Evolutionary conservation across 2,797 vertebrate genomes (phyloP), one percentile per base, ranked within the genome.

Genomic region (Paratrypauchen microcephalus): DNA sequence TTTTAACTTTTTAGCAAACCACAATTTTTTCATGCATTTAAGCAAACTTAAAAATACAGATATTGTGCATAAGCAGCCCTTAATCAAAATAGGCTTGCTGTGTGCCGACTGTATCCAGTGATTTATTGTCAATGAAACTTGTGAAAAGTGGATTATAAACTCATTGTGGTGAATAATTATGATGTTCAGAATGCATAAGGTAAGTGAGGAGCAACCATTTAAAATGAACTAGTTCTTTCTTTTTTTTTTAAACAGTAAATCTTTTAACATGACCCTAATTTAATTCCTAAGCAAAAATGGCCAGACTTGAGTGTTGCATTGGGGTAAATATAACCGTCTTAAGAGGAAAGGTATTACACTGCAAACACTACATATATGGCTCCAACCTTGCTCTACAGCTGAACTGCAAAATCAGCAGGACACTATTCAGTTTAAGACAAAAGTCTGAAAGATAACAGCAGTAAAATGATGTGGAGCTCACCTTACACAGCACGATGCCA

Each of bases 371-470:
- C 12, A 28, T 32, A 52, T 26, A 23, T 28, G 61, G 8, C 26
- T n/a, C 9, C 36, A 57, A 48, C 66, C 55, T 71, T 71, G 67
- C 48, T 41, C 16, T 56, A 74, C 66, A 50, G 66, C 73, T 69
- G 48, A 63, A 28, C 56, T 70, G 57, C 61, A 74, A 52, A 52
- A 72, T 70, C 66, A 71, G 66, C 72, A 66, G 65, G 58, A 70
- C 24, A 32, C 52, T 28, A 52, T 52, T 28, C 45, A 24, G 56
- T 63, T 67, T n/a, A 75, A 77, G 61, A 54, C n/a, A 65, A 52
- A 32, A 55, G 28, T 6, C 8, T 52, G 54, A 65, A 13, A 41
- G 52, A 58, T 24, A 54, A 70, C 32, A 26, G n/a, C 41, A 6
- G n/a, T 47, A 62, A 30, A 65, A 72, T 54, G 5, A 47, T 71